Evolutionary conservation across 30 jellyfish, hydroid and myxozoan species (phyloP), one percentile per base, ranked within the genome.

Genomic region (Cassiopea xamachana): DNA sequence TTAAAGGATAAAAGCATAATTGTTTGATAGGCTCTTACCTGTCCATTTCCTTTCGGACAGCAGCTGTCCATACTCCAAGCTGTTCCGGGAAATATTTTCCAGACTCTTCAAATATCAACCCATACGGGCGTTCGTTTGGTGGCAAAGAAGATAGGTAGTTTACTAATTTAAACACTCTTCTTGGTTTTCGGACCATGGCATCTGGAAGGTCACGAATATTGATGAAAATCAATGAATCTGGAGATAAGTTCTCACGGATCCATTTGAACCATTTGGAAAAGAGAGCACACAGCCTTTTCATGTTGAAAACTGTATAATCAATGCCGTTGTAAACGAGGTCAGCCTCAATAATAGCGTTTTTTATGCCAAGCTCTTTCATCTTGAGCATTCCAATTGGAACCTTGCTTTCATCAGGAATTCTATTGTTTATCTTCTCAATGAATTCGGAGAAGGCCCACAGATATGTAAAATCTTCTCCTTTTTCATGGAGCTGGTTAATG

Each of bases 1-100:
- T 6, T 55, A 55, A 3, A 55, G 12, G 7, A 55, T 3, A 55
- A 6, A 6, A 55, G 64, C 64, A 55, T 0, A 55, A 6, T 55
- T 6, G 12, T 3, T 10, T 55, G 64, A 3, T 6, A 55, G 7
- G 64, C 12, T 3, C 64, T 6, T 8, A 89, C 49, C 71, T 58
- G 71, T 89, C 88, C 97, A 90, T 90, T 69, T 90, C 97, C 75
- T 82, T 82, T 75, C 97, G 97, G 47, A 90, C 85, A 47, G 97
- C 97, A 1, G 89, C 85, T n/a, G 92, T 90, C 97, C 97, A 90
- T 14, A 82, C 93, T 14, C 97, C 97, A 13, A 91, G 86, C 80
- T 91, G 86, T 70, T 91, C 97, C 1, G 97, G 97, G 47, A 91
- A 70, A 71, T 83, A 91, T 58, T 91, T 91, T 4, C 97, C 97